phyloP scores from a whole-genome alignment of 2,113 vertebrate genomes.

The Felis chaus region DNA sequence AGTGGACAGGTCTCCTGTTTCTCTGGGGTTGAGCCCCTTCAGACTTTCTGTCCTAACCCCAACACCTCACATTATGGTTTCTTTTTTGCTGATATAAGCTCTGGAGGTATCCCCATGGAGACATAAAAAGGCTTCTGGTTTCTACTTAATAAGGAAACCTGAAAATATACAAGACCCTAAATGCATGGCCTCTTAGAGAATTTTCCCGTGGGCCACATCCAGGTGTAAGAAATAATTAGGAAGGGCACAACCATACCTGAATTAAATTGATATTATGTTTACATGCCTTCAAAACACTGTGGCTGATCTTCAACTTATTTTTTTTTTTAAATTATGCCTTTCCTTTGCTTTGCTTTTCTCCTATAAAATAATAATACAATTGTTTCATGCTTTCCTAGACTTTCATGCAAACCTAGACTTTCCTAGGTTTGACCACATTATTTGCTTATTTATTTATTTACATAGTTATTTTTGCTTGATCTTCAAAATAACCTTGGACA shows the following conservation, averaged over 20 bases:
- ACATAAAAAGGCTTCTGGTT: conserved; percentile 78
- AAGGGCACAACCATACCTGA: conserved; percentile 37
- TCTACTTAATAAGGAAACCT: conserved; percentile 78
- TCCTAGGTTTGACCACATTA: not conserved
- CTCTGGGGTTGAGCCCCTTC: not conserved
- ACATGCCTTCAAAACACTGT: not conserved
- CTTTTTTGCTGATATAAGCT: conserved; percentile 69
- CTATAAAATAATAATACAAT: not conserved
- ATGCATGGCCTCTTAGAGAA: conserved; percentile 69
- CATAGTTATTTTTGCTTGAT: not conserved
- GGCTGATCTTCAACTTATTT: not conserved
- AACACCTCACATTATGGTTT: conserved; percentile 69
- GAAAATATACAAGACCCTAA: conserved; percentile 78
- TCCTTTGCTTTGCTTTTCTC: not conserved
- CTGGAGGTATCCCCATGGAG: conserved; percentile 64
- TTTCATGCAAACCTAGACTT: not conserved
- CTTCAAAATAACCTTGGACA: not conserved
- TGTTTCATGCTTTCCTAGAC: not conserved
- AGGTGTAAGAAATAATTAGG: conserved; percentile 78
- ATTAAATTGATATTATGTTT: conserved; percentile 53
- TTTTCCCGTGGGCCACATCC: conserved; percentile 71
- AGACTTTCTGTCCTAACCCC: conserved; percentile 60
- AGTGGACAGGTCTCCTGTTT: not conserved
- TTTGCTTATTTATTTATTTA: not conserved
- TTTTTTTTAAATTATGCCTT: not conserved